Evolutionary conservation across 2,888 invertebrate species (phyloP).

Genomic region (Scrobipalpa costella): DNA sequence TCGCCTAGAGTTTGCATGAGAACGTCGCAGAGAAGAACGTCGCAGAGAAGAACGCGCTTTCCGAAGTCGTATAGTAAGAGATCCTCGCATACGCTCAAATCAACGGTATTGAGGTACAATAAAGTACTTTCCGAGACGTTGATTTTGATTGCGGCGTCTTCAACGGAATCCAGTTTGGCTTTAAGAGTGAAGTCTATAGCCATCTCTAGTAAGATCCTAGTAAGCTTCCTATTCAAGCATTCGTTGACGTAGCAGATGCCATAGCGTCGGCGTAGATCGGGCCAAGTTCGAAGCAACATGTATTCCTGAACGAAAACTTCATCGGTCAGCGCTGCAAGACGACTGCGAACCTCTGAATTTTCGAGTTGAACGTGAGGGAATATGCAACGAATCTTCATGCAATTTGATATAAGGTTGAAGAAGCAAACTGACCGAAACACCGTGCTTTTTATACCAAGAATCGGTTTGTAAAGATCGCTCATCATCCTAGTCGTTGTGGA

Average conservation of each 20-base stretch:
- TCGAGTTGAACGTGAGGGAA: conserved; percentile 46
- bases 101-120: conserved; percentile 52
- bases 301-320: conserved; percentile 56
- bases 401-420: conserved; percentile 48
- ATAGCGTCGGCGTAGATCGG: conserved; percentile 44
- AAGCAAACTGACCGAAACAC: conserved; percentile 56
- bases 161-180: conserved; percentile 28
- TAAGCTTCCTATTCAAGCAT: conserved; percentile 48
- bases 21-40: conserved; percentile 52
- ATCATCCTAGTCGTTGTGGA: neutral
- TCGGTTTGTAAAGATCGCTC: conserved; percentile 31
- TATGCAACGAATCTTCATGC: conserved; percentile 47
- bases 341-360: conserved; percentile 32
- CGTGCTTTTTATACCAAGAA: conserved; percentile 35
- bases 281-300: conserved; percentile 42
- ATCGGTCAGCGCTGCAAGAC: conserved; percentile 40
- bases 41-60: conserved; percentile 46
- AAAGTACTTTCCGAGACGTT: conserved; percentile 50
- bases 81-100: conserved; percentile 48
- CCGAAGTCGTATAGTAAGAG: conserved; percentile 42
- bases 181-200: conserved; percentile 49
- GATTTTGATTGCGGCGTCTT: conserved; percentile 40
- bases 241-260: conserved; percentile 51
- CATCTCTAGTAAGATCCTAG: conserved; percentile 56
- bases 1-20: conserved; percentile 56